Percentiles rank a stretch among this genome's conserved stretches.
phyloP scores from a whole-genome alignment of 2,888 invertebrate genomes.

The Muschampia plurimacula region DNA sequence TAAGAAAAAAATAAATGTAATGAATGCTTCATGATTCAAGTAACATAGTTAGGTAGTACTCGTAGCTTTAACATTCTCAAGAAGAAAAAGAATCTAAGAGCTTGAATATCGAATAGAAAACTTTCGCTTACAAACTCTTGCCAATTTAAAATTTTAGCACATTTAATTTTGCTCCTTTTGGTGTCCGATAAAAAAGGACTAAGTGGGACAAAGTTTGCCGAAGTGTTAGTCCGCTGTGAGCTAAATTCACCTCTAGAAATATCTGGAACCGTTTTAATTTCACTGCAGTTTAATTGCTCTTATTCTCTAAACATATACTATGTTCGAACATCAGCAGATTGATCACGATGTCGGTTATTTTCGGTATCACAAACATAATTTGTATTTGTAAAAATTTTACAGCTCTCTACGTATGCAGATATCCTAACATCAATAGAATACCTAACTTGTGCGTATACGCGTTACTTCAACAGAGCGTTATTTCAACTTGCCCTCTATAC shows the following conservation, averaged over 20 bases:
- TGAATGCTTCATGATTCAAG: too few species aligned
- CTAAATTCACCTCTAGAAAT: conserved; percentile 30
- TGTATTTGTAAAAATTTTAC: too few species aligned
- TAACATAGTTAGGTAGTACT: too few species aligned
- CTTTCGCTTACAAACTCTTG: conserved; percentile 35
- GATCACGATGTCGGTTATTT: too few species aligned
- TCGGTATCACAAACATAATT: too few species aligned
- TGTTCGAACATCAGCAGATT: background rate
- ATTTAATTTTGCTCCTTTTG: conserved; percentile 35
- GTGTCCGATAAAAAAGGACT: conserved; percentile 33
- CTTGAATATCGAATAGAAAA: conserved; percentile 32
- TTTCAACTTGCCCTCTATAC: too few species aligned
- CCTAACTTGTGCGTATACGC: too few species aligned
- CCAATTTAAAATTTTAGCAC: conserved; percentile 37
- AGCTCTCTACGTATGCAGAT: too few species aligned
- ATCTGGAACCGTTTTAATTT: conserved; percentile 17
- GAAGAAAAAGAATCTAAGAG: conserved; percentile 22
- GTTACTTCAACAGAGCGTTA: too few species aligned
- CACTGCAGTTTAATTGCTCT: conserved; percentile 27
- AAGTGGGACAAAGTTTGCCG: conserved; percentile 36
- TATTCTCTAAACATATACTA: conserved; percentile 10
- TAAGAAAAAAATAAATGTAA: too few species aligned
- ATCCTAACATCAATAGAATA: background rate
- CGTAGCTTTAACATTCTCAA: conserved; percentile 4
- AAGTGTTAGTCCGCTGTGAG: conserved; percentile 29